Conservation (phyloP, 2,888 invertebrate species). For the Pardosa pseudoannulata region DNA sequence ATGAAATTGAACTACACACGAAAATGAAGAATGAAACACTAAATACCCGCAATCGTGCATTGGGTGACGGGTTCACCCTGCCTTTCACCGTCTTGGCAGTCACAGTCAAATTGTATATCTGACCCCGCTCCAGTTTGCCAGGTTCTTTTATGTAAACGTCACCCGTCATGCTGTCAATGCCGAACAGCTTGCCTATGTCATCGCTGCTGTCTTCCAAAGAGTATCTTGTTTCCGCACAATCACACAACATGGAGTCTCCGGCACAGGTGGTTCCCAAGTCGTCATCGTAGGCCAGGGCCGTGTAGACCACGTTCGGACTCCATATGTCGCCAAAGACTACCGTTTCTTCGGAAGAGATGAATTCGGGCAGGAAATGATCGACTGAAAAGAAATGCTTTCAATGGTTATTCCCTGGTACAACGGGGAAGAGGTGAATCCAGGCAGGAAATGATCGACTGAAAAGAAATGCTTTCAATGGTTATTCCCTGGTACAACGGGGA, state of each 20-base stretch:
- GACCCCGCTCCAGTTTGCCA: conserved; percentile 3
- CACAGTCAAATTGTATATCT: conserved; percentile 35
- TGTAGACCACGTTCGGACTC: conserved; percentile 55
- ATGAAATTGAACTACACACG: no score
- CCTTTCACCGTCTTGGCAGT: conserved; percentile 37
- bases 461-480: no score
- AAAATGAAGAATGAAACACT: no score
- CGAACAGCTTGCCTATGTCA: conserved; percentile 42
- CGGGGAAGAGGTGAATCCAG: conserved; percentile 43
- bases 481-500: no score
- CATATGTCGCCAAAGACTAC: conserved; percentile 47
- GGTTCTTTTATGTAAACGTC: conserved; percentile 68
- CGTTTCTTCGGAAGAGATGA: conserved; percentile 40
- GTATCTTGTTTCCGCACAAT: conserved; percentile 61
- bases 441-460: conserved; percentile 43
- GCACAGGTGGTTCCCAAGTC: conserved; percentile 55
- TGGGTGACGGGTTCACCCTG: no score
- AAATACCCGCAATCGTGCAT: no score
- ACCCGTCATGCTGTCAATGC: conserved; percentile 64
- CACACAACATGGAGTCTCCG: conserved; percentile 37
- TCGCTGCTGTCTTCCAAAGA: conserved; percentile 28
- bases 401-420: no score
- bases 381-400: conserved; percentile 26
- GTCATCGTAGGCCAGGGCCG: conserved; percentile 62
- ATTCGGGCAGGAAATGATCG: conserved; percentile 43